Percentiles rank a stretch among this genome's conserved stretches.
phyloP scores from a whole-genome alignment of 2,797 vertebrate species.

The Aplochiton taeniatus region DNA sequence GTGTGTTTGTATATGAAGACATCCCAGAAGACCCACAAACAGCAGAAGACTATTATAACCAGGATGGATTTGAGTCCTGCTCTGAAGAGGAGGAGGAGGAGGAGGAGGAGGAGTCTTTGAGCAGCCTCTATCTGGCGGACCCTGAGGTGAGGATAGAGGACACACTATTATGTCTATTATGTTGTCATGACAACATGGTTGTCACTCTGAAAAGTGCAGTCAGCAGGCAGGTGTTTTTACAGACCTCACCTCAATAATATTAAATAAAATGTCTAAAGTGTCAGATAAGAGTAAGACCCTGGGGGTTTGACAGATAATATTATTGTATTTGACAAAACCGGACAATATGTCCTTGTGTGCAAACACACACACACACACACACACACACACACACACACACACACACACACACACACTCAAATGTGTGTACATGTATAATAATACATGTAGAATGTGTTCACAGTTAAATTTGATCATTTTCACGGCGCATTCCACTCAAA shows the following conservation, averaged over 20 bases:
- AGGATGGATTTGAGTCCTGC: slow-evolving; percentile 84
- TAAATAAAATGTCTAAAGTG: no score
- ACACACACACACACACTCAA: background rate
- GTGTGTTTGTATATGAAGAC: slow-evolving; percentile 55
- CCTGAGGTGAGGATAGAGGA: slow-evolving; percentile 27
- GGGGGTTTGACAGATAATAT: no score
- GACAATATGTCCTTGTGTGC: background rate
- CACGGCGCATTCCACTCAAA: background rate
- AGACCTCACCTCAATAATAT: no score
- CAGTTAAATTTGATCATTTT: no score
- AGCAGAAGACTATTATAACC: slow-evolving; percentile 81
- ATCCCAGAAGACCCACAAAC: slow-evolving; percentile 84
- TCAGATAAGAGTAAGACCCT: no score
- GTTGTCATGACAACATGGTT: background rate
- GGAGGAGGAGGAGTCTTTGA: slow-evolving; percentile 31
- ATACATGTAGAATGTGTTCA: background rate
- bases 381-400: background rate
- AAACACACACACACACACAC: background rate
- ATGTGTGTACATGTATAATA: background rate
- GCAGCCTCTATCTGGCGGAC: no score
- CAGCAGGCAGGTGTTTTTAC: no score
- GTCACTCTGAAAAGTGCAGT: background rate
- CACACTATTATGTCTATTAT: no score
- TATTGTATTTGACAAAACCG: no score
- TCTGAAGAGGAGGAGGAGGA: slow-evolving; percentile 76